Base-by-base conservation (phyloP, 2,113 vertebrate species). In the Cardinalis cardinalis region DNA sequence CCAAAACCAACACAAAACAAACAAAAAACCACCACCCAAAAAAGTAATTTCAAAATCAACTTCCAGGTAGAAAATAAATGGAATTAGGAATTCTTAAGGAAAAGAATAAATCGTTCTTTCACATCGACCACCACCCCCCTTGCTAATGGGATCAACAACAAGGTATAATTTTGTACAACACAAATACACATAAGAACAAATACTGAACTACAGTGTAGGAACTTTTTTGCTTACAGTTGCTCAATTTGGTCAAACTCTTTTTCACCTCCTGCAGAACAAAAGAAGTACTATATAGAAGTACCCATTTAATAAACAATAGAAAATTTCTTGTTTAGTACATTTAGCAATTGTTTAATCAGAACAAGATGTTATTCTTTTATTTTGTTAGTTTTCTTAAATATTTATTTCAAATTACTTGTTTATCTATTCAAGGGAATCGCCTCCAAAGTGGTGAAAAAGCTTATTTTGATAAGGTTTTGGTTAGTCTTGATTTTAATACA, bases 211-310 rank as follows among this genome's bases (percentile, higher is more conserved):
- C 3, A 73, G 16, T 19, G 63, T 15, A 87, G 14, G 70, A 90
- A 61, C 9, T 64, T 73, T 34, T 61, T 94, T 97, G 98, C 98
- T 98, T 96, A 99, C 98, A 98, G 87, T 55, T 97, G 94, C 58
- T 97, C 96, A n/a, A 68, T 84, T 95, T 98, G 97, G 66, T 98
- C 98, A 66, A 93, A 93, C 43, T 97, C 97, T 52, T 88, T 95
- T 51, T 80, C 96, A 11, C 83, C 92, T 85, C 94, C 98, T 98
- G 96, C 64, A 24, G 40, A 88, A 94, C 8, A 93, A 79, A 92
- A 79, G 36, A 95, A 71, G 12, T 9, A 32, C 23, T 31, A 79
- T 9, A 20, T 28, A 14, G 29, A 66, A 18, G 59, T 52, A 51
- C 52, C 44, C 61, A 14, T 52, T 83, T 65, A 87, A 49, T 28